Conservation (phyloP, 2,113 vertebrate species). For the Zingel zingel region DNA sequence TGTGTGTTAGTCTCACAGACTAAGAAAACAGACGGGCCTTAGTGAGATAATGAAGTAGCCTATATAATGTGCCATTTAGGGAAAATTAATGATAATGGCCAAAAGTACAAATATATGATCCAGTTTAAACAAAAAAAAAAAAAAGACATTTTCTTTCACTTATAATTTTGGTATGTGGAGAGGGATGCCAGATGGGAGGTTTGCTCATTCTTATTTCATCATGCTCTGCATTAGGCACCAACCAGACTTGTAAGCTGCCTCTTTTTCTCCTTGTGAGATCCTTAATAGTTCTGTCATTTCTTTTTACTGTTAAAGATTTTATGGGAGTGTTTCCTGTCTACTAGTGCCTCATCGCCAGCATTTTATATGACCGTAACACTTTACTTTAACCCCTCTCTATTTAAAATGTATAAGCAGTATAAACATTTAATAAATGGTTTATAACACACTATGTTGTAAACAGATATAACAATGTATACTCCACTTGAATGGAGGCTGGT, state of each 20-base stretch:
- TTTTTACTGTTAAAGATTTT: conserved; percentile 5
- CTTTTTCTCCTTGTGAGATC: conserved; percentile 3
- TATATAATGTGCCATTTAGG: neutral
- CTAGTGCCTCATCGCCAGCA: neutral
- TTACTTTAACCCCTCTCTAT: neutral
- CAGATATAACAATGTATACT: neutral
- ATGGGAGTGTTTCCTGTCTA: neutral
- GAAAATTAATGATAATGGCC: neutral
- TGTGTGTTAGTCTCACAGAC: neutral
- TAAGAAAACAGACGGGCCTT: neutral
- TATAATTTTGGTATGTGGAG: neutral
- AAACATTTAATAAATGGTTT: no score
- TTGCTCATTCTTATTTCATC: conserved; percentile 38
- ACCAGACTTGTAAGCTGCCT: neutral
- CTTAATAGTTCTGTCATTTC: neutral
- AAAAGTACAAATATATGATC: neutral
- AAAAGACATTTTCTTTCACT: neutral
- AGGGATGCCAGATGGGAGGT: conserved; percentile 9
- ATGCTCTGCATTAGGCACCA: conserved; percentile 9
- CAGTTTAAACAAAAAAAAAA: neutral
- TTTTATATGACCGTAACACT: neutral
- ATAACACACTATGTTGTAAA: neutral
- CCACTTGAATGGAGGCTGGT: neutral
- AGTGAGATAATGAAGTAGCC: neutral
- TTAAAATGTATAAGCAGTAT: neutral